phyloP scores from a whole-genome alignment of 2,113 vertebrate genomes.

The Varanus salvator region DNA sequence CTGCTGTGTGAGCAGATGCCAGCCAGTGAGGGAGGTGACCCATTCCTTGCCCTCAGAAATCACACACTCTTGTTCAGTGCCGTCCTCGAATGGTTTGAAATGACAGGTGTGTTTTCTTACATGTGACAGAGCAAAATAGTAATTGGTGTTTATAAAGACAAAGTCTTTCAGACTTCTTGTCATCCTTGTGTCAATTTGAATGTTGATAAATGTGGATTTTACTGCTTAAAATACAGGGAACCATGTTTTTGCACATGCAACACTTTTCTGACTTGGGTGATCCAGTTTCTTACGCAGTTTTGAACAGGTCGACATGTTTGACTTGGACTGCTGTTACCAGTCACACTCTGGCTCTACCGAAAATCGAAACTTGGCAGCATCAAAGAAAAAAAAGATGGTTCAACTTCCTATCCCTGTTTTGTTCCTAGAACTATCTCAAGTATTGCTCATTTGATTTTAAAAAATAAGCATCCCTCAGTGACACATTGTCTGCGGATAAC shows the following conservation, averaged over 20 bases:
- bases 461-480: neutral
- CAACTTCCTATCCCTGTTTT: neutral
- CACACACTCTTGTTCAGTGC: neutral
- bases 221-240: neutral
- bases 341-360: neutral
- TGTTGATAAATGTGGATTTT: too few relatives aligned
- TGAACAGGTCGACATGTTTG: neutral
- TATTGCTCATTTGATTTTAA: neutral
- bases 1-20: neutral
- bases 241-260: neutral
- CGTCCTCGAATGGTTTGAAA: neutral
- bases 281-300: neutral
- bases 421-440: neutral
- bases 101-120: neutral
- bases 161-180: neutral
- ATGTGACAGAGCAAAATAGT: neutral
- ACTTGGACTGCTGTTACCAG: neutral
- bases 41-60: neutral
- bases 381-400: neutral
- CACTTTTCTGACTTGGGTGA: neutral
- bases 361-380: neutral
- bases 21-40: neutral
- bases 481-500: neutral
- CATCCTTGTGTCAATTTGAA: too few relatives aligned
- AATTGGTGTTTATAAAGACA: neutral